Evolutionary conservation across 2,888 invertebrate genomes (phyloP), one percentile per base, ranked within the genome.

Genomic region (Rhagophthalmus giganteus): DNA sequence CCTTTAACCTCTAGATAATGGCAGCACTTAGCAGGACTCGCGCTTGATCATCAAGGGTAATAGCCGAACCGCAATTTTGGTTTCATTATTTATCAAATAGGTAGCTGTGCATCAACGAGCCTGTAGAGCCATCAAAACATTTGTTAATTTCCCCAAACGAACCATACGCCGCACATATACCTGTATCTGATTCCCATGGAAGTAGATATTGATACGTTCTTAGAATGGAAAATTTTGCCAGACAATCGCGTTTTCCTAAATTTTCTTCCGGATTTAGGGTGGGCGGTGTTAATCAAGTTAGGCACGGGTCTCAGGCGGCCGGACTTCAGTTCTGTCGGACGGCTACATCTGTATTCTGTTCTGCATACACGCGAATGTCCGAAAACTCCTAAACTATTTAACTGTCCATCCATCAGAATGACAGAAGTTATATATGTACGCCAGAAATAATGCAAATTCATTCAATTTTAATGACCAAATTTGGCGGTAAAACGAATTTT

Each of bases 231-330:
- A 53, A 48, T 50, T 55, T 44, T 30, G 26, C 40, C 14, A 33
- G 26, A 37, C 39, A 45, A 30, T 35, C 24, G 40, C 41, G 45
- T 37, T 51, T 46, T 49, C 33, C 58, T 40, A 62, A 59, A 62
- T 60, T 62, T 60, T 45, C 60, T 59, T 58, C 56, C 59, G 51
- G 44, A 55, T 59, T 53, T 54, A 53, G 51, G 54, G 51, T 54
- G 63, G 58, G 59, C 60, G 55, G 57, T 58, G 58, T 57, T 63
- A 63, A 63, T 63, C 63, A 53, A 61, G 59, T 63, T 63, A 62
- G 60, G 53, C 58, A 50, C 49, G 48, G 59, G 63, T 63, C 64
- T 64, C 64, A 62, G 55, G 64, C 64, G 64, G 62, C 64, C 59
- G 45, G 58, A 58, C 63, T 64, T 64, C 62, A 64, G 54, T 61